phyloP scores from a whole-genome alignment of 2,113 vertebrate genomes.

The Xiphophorus maculatus region DNA sequence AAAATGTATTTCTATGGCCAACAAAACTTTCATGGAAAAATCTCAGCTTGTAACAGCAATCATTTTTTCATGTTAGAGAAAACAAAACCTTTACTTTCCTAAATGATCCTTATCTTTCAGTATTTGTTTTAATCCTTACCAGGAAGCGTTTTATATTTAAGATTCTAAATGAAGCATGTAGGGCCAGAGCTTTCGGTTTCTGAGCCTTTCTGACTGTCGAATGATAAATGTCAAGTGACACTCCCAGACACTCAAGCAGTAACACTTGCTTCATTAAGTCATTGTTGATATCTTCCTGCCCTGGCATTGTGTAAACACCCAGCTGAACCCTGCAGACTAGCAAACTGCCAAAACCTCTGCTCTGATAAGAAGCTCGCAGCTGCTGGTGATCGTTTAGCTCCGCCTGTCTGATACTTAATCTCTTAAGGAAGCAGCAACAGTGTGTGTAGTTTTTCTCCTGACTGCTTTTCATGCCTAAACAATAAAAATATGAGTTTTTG shows the following conservation, averaged over 20 bases:
- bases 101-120: neutral
- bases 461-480: neutral
- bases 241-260: neutral
- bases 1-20: neutral
- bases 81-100: neutral
- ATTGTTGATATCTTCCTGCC: neutral
- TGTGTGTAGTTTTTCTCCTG: neutral
- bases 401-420: too few relatives aligned
- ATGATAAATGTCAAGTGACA: neutral
- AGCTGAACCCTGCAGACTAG: neutral
- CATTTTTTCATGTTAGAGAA: neutral
- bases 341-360: neutral
- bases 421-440: neutral
- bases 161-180: neutral
- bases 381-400: too few relatives aligned
- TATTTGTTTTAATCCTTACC: neutral
- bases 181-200: too few relatives aligned
- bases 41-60: too few relatives aligned
- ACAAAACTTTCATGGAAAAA: neutral
- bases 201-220: neutral
- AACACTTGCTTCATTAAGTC: neutral
- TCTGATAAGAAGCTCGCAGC: neutral
- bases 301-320: neutral
- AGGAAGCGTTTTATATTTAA: neutral
- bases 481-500: neutral